These are phyloP conservation scores for Dendrocincla fuliginosa DNA, from an alignment of 2,797 vertebrate genomes.

Conservation along the genomic window DNA sequence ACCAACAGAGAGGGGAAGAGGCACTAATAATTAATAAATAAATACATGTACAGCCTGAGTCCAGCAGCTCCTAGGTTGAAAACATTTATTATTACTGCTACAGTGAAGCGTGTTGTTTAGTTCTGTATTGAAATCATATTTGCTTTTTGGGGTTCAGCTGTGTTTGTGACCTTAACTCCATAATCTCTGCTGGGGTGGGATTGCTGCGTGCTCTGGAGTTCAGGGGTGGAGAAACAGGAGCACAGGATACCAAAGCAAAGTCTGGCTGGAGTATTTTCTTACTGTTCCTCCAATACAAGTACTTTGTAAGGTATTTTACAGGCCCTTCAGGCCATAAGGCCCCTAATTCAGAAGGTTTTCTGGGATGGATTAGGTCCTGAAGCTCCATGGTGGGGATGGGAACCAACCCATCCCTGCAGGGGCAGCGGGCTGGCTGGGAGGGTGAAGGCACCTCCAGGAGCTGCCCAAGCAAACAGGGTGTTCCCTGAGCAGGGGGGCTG, in stretches of 20 bases:
- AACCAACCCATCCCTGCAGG: background rate
- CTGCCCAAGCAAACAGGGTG: constrained; percentile 19
- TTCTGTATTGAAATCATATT: background rate
- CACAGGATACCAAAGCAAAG: background rate
- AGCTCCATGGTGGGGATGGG: background rate
- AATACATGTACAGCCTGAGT: background rate
- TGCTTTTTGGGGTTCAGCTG: background rate
- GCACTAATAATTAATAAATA: background rate
- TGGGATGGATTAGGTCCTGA: rapidly evolving
- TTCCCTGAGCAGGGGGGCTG: constrained; percentile 22
- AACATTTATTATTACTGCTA: background rate
- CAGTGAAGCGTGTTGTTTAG: background rate
- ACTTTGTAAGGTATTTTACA: background rate
- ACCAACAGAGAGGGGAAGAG: background rate
- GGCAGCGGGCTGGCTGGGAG: background rate
- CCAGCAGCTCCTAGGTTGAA: background rate
- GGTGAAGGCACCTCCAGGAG: background rate
- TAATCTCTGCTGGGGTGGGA: background rate
- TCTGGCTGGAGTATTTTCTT: background rate
- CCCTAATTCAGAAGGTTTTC: background rate
- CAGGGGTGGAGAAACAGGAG: background rate
- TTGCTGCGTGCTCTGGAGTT: background rate
- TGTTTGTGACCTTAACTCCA: background rate
- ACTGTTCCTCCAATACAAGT: rapidly evolving
- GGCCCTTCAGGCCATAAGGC: rapidly evolving